A percentile compares a stretch with the other conserved stretches of the same genome.
Evolutionary conservation across 2,797 vertebrate species (phyloP).

Genomic region (Enteromius viviparus): DNA sequence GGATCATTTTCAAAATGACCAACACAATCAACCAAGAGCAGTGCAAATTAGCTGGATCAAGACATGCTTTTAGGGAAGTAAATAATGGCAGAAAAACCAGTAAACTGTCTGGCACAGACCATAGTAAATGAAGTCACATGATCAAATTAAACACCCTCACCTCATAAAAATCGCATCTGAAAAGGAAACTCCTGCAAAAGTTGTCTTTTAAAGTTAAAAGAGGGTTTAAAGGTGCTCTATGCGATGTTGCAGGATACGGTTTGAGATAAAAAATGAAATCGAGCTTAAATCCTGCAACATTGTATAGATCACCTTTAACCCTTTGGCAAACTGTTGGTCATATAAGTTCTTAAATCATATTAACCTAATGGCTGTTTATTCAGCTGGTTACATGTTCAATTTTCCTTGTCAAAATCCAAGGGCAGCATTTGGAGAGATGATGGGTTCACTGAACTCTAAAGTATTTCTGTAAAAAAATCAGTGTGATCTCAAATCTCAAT

Average conservation of each 20-base stretch:
- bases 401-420: not conserved
- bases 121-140: not conserved
- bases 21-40: not conserved
- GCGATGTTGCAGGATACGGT: too few relatives aligned
- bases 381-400: not conserved
- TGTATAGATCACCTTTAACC: not conserved
- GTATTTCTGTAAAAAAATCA: conserved; percentile 6
- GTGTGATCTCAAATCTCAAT: too few relatives aligned
- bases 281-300: too few relatives aligned
- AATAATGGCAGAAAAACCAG: not conserved
- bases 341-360: not conserved
- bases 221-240: not conserved
- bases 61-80: not conserved
- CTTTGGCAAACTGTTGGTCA: not conserved
- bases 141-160: not conserved
- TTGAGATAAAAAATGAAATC: too few relatives aligned
- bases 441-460: not conserved
- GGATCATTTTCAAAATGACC: too few relatives aligned
- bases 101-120: not conserved
- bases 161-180: not conserved
- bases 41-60: not conserved
- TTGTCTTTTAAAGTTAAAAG: not conserved
- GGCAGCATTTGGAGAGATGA: not conserved
- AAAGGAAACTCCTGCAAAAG: not conserved
- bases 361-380: not conserved